Evolutionary conservation across 2,888 invertebrate genomes (phyloP).

Genomic region (Trichacis sp.): DNA sequence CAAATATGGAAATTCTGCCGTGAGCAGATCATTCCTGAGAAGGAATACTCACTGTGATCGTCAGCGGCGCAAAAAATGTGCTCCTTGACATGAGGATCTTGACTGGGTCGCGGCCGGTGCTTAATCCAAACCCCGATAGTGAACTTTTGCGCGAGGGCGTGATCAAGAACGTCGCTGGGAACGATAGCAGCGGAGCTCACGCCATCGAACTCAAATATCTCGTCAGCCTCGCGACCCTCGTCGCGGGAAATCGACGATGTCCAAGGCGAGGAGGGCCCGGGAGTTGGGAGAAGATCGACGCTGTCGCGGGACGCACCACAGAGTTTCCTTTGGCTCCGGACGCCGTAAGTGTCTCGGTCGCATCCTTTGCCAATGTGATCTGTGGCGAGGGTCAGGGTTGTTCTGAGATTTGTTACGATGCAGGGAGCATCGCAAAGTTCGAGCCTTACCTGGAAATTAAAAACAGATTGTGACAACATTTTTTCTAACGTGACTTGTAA

Average conservation of each 20-base stretch:
- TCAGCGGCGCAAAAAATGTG: conserved; percentile 97
- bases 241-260: conserved; percentile 74
- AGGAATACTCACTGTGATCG: conserved; percentile 87
- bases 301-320: conserved; percentile 89
- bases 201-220: conserved; percentile 97
- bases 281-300: conserved; percentile 87
- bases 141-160: conserved; percentile 85
- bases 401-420: conserved; percentile 72
- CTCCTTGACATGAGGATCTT: conserved; percentile 93
- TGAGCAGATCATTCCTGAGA: no score
- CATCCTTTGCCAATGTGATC: conserved; percentile 96
- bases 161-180: conserved; percentile 81
- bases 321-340: conserved; percentile 85
- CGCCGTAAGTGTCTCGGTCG: conserved; percentile 92
- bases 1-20: no score
- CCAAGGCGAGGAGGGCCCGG: conserved; percentile 73
- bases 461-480: no score
- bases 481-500: no score
- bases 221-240: conserved; percentile 82
- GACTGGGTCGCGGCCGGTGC: conserved; percentile 83
- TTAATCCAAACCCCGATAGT: conserved; percentile 95
- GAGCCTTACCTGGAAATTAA: no score
- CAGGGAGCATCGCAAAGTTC: conserved; percentile 76
- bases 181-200: conserved; percentile 87
- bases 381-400: conserved; percentile 78